Evolutionary conservation across 2,797 vertebrate genomes (phyloP).

Genomic region (Oryzias sinensis): DNA sequence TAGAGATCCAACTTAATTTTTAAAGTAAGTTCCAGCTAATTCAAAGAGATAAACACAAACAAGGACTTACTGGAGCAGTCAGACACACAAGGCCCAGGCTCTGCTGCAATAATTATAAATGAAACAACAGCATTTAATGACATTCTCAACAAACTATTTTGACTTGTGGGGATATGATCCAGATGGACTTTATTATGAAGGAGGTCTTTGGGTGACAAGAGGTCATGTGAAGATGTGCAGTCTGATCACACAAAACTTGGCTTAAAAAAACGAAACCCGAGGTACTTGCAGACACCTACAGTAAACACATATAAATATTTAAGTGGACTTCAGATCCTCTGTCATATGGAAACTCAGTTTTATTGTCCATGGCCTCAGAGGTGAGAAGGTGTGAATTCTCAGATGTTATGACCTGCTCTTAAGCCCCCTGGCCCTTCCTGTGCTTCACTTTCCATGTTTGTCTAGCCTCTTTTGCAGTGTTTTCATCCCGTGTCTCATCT

Average conservation of each 20-base stretch:
- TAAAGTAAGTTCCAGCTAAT: slow-evolving; percentile 52
- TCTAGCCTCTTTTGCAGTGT: background rate
- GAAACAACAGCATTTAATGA: slow-evolving; percentile 68
- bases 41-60: slow-evolving; percentile 67
- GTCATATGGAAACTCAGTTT: slow-evolving; percentile 45
- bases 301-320: slow-evolving; percentile 65
- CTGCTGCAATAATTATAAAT: slow-evolving; percentile 62
- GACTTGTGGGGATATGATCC: slow-evolving; percentile 63
- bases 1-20: slow-evolving; percentile 56
- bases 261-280: slow-evolving; percentile 17
- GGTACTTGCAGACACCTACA: slow-evolving; percentile 22
- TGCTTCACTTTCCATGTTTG: slow-evolving; percentile 13
- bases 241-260: slow-evolving; percentile 32
- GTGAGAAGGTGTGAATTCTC: slow-evolving; percentile 50
- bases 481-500: slow-evolving; percentile 7
- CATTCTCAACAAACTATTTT: slow-evolving; percentile 56
- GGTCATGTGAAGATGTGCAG: slow-evolving; percentile 65
- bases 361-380: slow-evolving; percentile 31
- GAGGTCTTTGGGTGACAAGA: slow-evolving; percentile 48
- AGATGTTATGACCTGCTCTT: slow-evolving; percentile 36
- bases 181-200: slow-evolving; percentile 55
- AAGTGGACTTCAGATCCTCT: slow-evolving; percentile 34
- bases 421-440: slow-evolving; percentile 26
- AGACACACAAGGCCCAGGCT: slow-evolving; percentile 35
- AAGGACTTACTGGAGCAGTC: slow-evolving; percentile 42